Evolutionary conservation across 2,113 vertebrate species (phyloP).

Genomic region (Zapus hudsonius): DNA sequence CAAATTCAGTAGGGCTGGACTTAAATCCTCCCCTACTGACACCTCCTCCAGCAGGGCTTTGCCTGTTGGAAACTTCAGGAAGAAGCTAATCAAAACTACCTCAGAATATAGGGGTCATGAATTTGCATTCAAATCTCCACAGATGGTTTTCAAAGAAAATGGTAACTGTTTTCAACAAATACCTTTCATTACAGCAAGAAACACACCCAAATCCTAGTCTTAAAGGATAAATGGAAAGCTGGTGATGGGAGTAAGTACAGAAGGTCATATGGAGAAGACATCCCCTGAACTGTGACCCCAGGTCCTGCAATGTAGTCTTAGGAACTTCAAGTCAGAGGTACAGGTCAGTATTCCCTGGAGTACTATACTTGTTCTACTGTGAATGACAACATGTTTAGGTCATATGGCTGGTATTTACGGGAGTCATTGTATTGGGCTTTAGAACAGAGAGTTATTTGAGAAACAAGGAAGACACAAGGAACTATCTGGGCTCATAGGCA

Average conservation of each 20-base stretch:
- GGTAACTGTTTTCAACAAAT: too few species aligned
- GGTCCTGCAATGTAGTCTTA: too few species aligned
- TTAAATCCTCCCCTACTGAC: too few species aligned
- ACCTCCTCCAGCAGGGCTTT: too few species aligned
- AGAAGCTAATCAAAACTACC: too few species aligned
- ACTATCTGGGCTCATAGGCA: background rate
- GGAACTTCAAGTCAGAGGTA: too few species aligned
- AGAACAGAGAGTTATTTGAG: background rate
- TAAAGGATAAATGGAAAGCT: background rate
- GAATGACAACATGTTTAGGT: background rate
- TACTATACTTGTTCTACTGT: rapidly evolving
- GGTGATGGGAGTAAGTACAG: background rate
- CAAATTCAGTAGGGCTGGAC: too few species aligned
- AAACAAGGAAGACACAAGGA: background rate
- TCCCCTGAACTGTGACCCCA: background rate
- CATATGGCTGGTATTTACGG: background rate
- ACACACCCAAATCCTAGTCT: background rate
- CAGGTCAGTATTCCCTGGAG: background rate
- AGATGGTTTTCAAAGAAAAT: too few species aligned
- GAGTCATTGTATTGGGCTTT: background rate
- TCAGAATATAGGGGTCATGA: too few species aligned
- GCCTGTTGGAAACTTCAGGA: too few species aligned
- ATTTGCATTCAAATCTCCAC: too few species aligned
- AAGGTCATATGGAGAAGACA: background rate
- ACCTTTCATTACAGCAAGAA: too few species aligned